Base-by-base conservation (phyloP, 2,888 invertebrate genomes). In the Drosophila hamatofila region DNA sequence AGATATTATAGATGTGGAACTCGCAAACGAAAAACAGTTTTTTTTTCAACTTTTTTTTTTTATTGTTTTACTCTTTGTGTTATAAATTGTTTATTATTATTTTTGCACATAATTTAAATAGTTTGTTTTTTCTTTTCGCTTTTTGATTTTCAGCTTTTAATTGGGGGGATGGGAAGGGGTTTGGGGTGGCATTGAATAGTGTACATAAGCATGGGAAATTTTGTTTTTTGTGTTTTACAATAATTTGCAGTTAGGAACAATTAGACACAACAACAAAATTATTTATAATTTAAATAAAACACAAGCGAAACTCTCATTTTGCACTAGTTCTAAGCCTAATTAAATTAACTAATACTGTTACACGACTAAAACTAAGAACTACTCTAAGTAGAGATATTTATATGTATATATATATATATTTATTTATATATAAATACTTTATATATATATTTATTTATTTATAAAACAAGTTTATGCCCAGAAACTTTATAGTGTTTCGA, bases 311-410 rank as follows among this genome's bases (percentile, higher is more conserved):
- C 30, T 44, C 18, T 42, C n/a, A 35, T 69, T 77, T 80, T 80
- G 66, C 72, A 72, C 78, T 78, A 80, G 51, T 63, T 67, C 72
- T 81, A 81, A 74, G 68, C 78, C 90, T 84, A 88, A 82, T 85
- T 89, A 64, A 86, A 88, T 86, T 89, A 89, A 85, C 86, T 86
- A 86, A 86, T 86, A 86, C 86, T 87, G 87, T 83, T 90, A 81
- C 80, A 77, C 77, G 77, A 76, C 77, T 77, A 77, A 48, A 27
- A 23, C 76, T 79, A 77, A 42, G 7, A 63, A 39, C 77, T 77
- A 77, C 75, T 37, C 65, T 62, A 77, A 75, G 79, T 77, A 77
- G 65, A 77, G 41, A 59, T 16, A 57, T 33, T 35, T 41, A 37
- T 25, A 35, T 27, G 41, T 55, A 44, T 68, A 52, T 67, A 60